A percentile compares a stretch with the other conserved stretches of the same genome.
Evolutionary conservation across 2,113 vertebrate genomes (phyloP).

Genomic region (Sinocyclocheilus grahami): DNA sequence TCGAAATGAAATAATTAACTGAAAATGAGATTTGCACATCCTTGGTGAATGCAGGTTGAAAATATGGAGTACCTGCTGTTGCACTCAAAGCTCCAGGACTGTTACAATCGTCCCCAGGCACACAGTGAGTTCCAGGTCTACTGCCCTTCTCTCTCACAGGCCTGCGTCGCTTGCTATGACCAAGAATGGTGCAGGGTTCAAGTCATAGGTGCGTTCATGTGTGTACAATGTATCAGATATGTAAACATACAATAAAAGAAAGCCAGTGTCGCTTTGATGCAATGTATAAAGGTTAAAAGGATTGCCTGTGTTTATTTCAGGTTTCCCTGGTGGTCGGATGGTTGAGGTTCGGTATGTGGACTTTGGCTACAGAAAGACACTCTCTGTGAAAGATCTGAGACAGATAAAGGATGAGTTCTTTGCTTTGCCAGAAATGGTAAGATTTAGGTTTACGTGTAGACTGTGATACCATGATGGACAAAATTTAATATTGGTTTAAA

Average conservation of each 20-base stretch:
- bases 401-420: conserved; percentile 87
- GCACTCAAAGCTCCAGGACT: conserved; percentile 78
- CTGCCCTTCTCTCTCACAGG: conserved; percentile 80
- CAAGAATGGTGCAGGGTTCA: conserved; percentile 86
- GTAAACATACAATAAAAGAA: not conserved
- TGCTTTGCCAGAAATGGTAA: conserved; percentile 84
- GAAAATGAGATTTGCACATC: not conserved
- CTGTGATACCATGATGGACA: not conserved
- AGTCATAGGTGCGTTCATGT: conserved; percentile 78
- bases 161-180: conserved; percentile 83
- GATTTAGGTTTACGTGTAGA: not conserved
- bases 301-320: conserved; percentile 66
- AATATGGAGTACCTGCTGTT: conserved; percentile 76
- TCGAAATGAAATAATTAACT: not conserved
- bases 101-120: conserved; percentile 65
- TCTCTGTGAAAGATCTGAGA: conserved; percentile 79
- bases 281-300: not conserved
- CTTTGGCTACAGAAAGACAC: conserved; percentile 77
- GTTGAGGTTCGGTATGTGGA: conserved; percentile 86
- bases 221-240: not conserved
- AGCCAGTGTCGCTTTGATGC: not conserved
- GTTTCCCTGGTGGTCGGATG: conserved; percentile 74
- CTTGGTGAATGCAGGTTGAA: conserved; percentile 70
- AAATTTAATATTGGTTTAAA: too few species aligned
- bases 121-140: conserved; percentile 71